Base-by-base conservation (phyloP, 2,797 vertebrate genomes). In the Pogonophryne albipinna region DNA sequence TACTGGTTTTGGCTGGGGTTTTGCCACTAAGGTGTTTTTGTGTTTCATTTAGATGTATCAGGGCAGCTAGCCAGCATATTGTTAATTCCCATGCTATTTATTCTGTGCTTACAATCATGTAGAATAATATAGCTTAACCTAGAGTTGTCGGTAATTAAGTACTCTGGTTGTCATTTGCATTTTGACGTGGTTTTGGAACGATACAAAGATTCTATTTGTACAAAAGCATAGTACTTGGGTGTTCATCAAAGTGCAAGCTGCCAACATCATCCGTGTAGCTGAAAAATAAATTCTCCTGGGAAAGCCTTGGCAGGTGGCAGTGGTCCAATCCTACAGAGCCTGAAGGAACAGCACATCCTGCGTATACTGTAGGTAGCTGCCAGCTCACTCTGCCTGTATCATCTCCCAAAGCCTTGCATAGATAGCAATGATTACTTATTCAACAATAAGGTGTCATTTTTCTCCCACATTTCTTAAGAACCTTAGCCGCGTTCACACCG, bases 321-420 rank as follows among this genome's bases (percentile, higher is more conserved):
- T n/a, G 66, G 78, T 87, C 88, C 88, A 85, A 85, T 79, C 78
- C 63, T 72, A 66, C 82, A 78, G 78, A 80, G 86, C 85, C 85
- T 89, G 82, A 79, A 91, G 85, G 86, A 91, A 79, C 82, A 74
- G 81, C 78, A 78, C 73, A 87, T 91, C 84, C 83, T 84, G 80
- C 76, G 52, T 61, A 34, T 63, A 50, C n/a, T 64, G 85, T 66
- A 76, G 67, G 78, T 17, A 62, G 83, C 79, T 89, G 85, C 88
- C 87, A 91, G 79, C 78, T 69, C 47, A 7, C 67, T 80, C 71
- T 70, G 78, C 66, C 73, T 79, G 77, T 82, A 83, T 85, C 75
- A 59, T 62, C 78, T 81, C 75, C 65, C 50, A 81, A 60, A 78
- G 75, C 77, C 67, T 51, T 6, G 27, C 14, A 71, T 50, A 83